Conservation (phyloP, 2,888 invertebrate genomes). For the Clivina fossor region DNA sequence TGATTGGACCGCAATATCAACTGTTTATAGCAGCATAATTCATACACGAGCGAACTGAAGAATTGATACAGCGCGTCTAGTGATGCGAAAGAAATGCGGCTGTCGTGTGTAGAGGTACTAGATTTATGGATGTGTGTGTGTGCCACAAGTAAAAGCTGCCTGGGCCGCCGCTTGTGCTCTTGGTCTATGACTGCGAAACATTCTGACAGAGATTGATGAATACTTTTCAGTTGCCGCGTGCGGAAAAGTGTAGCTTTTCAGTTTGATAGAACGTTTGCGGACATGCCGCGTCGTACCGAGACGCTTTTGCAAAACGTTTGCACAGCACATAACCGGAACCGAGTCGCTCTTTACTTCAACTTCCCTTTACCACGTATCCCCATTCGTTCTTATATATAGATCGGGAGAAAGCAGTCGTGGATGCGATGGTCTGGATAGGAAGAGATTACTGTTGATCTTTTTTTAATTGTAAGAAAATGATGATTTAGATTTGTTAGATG, state of each 20-base stretch:
- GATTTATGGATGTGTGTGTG: not conserved
- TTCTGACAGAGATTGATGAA: slow-evolving; percentile 32
- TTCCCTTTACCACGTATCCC: not conserved
- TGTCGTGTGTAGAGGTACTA: not conserved
- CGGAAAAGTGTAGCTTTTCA: slow-evolving; percentile 34
- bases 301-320: slow-evolving; percentile 24
- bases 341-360: not conserved
- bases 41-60: not conserved
- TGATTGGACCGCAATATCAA: not conserved
- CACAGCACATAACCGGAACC: not conserved
- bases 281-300: slow-evolving; percentile 15
- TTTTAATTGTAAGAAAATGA: too few relatives aligned
- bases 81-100: slow-evolving; percentile 31
- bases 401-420: too few relatives aligned
- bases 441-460: too few relatives aligned
- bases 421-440: too few relatives aligned
- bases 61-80: slow-evolving; percentile 13
- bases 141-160: slow-evolving; percentile 10
- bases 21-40: not conserved
- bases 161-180: too few relatives aligned
- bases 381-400: too few relatives aligned
- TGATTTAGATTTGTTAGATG: too few relatives aligned
- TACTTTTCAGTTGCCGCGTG: slow-evolving; percentile 27
- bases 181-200: slow-evolving; percentile 30
- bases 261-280: slow-evolving; percentile 32